Base-by-base conservation (phyloP, 2,888 invertebrate genomes). In the Cerceris ruficornis region DNA sequence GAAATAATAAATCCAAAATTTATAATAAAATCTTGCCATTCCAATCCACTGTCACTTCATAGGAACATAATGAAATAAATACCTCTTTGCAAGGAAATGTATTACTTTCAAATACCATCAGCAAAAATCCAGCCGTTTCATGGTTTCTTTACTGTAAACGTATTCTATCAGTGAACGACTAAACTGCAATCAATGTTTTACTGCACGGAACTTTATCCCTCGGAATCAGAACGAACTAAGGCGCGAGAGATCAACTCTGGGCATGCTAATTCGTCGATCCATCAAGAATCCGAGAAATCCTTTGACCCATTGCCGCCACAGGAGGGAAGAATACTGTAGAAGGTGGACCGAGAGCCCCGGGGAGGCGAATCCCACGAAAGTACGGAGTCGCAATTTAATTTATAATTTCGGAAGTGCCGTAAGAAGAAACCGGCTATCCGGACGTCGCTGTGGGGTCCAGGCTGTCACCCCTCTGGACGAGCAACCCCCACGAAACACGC, bases 341-440 rank as follows among this genome's bases (percentile, higher is more conserved):
- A 72, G 58, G 75, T 61, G 67, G 74, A 61, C 67, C 52, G 39
- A 55, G 28, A n/a, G 68, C 72, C 81, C 73, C 64, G 71, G 61
- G 74, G 77, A 72, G 80, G 73, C 62, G 82, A 81, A 80, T 83
- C 83, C 68, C 81, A 81, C 78, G 84, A 81, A 77, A 69, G 65
- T 14, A 57, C 50, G 71, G 70, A 77, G 79, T 77, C 67, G 86
- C 85, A 86, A 90, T 89, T 89, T 87, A 90, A 91, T 90, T 89
- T 89, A 81, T 83, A 86, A 89, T 90, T 89, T 90, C 87, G 87
- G 88, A 90, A 89, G 89, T 89, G 87, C 78, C 71, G 77, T 64
- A 80, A 84, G 65, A 72, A 70, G 69, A 80, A 83, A 69, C 75
- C 79, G 84, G 65, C 86, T 83, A 87, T 87, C 86, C 65, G 79